Conservation (phyloP, 2,797 vertebrate genomes). For the Sphenodon punctatus region DNA sequence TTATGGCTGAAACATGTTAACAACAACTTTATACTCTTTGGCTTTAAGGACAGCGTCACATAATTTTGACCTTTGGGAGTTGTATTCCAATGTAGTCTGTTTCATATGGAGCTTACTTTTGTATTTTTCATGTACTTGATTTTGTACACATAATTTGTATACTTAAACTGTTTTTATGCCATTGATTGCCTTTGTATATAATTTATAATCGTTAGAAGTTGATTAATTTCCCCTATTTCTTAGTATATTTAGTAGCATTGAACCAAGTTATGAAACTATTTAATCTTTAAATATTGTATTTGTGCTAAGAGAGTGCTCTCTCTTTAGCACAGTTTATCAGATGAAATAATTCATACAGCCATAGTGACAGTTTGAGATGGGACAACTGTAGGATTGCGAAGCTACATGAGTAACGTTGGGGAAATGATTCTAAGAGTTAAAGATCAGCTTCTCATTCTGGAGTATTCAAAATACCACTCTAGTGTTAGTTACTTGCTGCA, state of each 20-base stretch:
- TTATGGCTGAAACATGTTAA: no score
- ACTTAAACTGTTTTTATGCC: no score
- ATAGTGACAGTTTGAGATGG: constrained; percentile 42
- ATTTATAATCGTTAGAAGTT: no score
- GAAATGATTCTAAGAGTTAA: background rate
- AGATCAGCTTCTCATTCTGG: background rate
- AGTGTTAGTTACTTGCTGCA: constrained; percentile 3
- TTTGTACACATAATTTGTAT: no score
- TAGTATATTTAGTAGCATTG: constrained; percentile 15
- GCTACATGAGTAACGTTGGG: constrained; percentile 20
- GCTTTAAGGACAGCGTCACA: no score
- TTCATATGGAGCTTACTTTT: no score
- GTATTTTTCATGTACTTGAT: no score
- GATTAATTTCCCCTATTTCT: background rate
- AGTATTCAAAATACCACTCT: background rate
- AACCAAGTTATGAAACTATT: background rate
- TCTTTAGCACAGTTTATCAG: background rate
- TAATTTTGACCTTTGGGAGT: no score
- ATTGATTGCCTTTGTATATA: no score
- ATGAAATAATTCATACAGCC: constrained; percentile 50
- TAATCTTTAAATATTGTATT: background rate
- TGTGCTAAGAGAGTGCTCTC: background rate
- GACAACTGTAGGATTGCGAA: constrained; percentile 31
- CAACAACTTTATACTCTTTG: no score
- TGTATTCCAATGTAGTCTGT: no score